Evolutionary conservation across 2,888 invertebrate species (phyloP), one percentile per base, ranked within the genome.

Genomic region (Cephus spinipes): DNA sequence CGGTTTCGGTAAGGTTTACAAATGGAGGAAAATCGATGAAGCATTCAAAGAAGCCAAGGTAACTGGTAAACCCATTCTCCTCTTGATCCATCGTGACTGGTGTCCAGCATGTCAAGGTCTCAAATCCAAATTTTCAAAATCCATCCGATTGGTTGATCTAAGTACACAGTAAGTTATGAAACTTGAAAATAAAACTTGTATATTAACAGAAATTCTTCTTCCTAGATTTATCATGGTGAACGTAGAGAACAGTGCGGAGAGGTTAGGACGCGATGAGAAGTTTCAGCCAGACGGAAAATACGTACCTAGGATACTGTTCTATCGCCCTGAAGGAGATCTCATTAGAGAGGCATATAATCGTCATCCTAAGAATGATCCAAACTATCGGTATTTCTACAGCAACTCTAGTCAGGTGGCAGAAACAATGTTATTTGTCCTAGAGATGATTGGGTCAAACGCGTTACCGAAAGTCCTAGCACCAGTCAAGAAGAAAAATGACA

Each of bases 261-360:
- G 94, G 33, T 93, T 94, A 83, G 94, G 94, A 0, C 89, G 91
- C 4, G 92, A 91, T 74, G 89, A 87, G 35, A 88, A 89, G 79
- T 95, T 93, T 85, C 91, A 93, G 3, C 95, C 95, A 0, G 95
- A 95, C 85, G 95, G 95, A 9, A 93, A 92, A 31, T 95, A 95
- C 84, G 94, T 95, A 89, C 95, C 95, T 6, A 93, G 95, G 85
- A 94, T 95, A 68, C 90, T 95, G 35, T 95, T 95, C 89, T 91
- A 94, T 78, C 93, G 93, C 79, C 92, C 94, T 15, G 89, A 92
- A 77, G 95, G 94, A 0, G 84, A 90, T 31, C 92, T 95, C 0
- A 93, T 94, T 85, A 85, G 89, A 6, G 93, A 94, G 23, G 93
- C 94, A 32, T 93, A 91, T 84, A 95, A 95, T 89, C 93, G 93